Base-by-base conservation (phyloP, 2,113 vertebrate genomes). In the Scytalopus superciliaris region DNA sequence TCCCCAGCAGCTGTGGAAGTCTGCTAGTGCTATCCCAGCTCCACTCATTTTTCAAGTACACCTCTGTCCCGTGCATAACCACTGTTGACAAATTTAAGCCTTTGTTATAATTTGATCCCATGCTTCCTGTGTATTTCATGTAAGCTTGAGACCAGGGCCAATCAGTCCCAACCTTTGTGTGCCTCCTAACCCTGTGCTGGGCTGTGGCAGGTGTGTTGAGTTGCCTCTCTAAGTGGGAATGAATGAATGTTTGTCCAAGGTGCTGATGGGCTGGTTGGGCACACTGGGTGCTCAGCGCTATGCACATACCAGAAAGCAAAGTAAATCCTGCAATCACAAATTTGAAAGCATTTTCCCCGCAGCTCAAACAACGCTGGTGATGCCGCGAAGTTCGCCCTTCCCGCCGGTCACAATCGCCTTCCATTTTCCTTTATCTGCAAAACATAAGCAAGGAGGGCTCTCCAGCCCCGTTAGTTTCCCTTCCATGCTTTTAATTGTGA, bases 381-480 rank as follows among this genome's bases (percentile, higher is more conserved):
- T 84, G 94, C 83, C 86, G 64, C 4, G 95, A 94, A 89, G 94
- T 55, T 93, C 89, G 86, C 94, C 95, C 87, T 94, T 97, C 93
- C 83, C 7, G 76, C 49, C 1, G 96, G 91, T 96, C 94, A 81
- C 91, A 90, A 81, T 89, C 73, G n/a, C 89, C 96, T 94, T 96
- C 96, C 96, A 97, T 97, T 89, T 89, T 97, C 81, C 86, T 97
- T 97, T 80, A 97, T 96, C 96, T 97, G 96, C 94, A 97, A 97
- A 94, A 97, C 95, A 97, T 70, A 97, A 97, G 87, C 86, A 97
- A 96, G 91, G 60, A 23, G 96, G 96, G 93, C 96, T 97, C 84
- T 97, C 95, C 96, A 97, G 95, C 96, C 96, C 96, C 91, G 91
- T 97, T 97, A 97, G 95, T 97, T 96, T 96, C 96, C 94, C 96